A percentile compares a stretch with the other conserved stretches of the same genome.
phyloP scores from a whole-genome alignment of 2,888 invertebrate genomes.

The Coelinius sp. region DNA sequence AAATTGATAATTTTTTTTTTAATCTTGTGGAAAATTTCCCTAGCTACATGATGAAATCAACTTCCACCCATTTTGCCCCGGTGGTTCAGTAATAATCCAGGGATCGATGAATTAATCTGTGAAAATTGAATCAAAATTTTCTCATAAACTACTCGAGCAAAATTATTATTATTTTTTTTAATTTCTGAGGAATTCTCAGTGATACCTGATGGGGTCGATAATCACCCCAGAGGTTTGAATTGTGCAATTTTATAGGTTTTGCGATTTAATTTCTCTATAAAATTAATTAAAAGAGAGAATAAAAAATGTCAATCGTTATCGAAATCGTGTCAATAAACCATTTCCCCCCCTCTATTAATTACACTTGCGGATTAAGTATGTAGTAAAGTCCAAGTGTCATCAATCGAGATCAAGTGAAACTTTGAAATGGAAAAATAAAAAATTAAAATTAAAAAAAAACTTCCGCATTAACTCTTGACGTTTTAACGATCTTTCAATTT shows the following conservation, averaged over 20 bases:
- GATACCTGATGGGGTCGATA: no score
- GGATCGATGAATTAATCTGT: neutral
- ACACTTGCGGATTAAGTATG: slow-evolving; percentile 3
- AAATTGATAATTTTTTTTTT: neutral
- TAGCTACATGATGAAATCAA: neutral
- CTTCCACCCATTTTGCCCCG: neutral
- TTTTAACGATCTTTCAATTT: neutral
- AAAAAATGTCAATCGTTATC: no score
- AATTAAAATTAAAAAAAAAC: no score
- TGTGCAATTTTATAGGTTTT: no score
- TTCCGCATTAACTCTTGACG: neutral
- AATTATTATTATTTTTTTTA: no score
- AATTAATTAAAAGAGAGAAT: no score
- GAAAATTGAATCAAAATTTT: neutral
- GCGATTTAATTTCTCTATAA: no score
- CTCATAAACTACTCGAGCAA: no score
- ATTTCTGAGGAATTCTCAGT: no score
- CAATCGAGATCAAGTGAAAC: neutral
- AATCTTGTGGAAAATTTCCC: neutral
- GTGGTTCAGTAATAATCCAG: neutral
- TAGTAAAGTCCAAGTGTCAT: neutral
- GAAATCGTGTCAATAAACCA: slow-evolving; percentile 20
- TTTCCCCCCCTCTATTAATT: slow-evolving; percentile 9
- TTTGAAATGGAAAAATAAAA: no score
- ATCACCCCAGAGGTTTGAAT: no score